Evolutionary conservation across 2,888 invertebrate species (phyloP), one percentile per base, ranked within the genome.

Genomic region (Xestia sexstrigata): DNA sequence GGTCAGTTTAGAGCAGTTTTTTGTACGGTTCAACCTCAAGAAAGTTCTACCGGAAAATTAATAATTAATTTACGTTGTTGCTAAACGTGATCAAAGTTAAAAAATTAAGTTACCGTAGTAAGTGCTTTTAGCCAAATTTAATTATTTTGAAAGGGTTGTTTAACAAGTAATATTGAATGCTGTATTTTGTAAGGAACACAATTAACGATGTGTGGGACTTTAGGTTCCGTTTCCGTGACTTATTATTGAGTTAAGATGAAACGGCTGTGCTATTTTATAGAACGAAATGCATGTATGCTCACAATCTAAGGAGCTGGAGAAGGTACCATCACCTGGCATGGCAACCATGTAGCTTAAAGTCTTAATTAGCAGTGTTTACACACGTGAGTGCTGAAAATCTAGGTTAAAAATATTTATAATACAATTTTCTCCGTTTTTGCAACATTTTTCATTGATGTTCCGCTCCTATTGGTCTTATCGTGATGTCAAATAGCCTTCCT

Each of bases 141-240:
- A 78, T 78, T 68, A 60, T 26, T 35, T 4, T 15, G 62, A 62
- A 62, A 62, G n/a, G 62, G 62, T 49, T 62, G 26, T 76, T 42
- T 45, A 11, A 26, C 15, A 35, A 52, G 23, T 30, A 2, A n/a
- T 47, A n/a, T 23, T 58, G 8, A 76, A 26, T 47, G 20, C 4
- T 45, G 15, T 45, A 45, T 76, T 47, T 26, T 58, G 52, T 55
- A 30, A 58, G 23, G 17, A 67, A 78, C 8, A 20, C 20, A 47
- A 30, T 67, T 79, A n/a, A 6, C 30, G 30, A 49, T 15, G 1
- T n/a, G 15, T 17, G 17, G 35, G 35, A 35, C 35, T 35, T 1
- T 35, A 35, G 35, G 78, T 58, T n/a, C 30, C 9, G 42, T 39
- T 39, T 26, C 7, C 20, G 42, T 17, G 11, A n/a, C 13, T 23